Conservation (phyloP, 2,888 invertebrate species). For the Torymus texanus region DNA sequence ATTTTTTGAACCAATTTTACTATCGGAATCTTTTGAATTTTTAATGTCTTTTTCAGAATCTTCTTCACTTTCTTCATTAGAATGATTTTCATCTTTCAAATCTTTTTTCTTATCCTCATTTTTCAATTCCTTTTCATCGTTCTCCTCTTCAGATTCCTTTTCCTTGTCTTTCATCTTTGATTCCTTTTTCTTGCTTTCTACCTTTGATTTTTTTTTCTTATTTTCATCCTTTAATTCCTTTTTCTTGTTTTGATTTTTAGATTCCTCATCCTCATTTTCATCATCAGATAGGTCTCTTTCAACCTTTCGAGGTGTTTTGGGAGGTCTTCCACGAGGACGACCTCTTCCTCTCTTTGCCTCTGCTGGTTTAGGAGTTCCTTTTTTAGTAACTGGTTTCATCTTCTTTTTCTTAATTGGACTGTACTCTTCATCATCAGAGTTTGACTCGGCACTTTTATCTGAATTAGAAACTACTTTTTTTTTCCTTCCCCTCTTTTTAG, state of each 20-base stretch:
- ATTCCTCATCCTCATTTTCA: constrained; percentile 54
- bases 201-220: no score
- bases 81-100: constrained; percentile 53
- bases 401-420: constrained; percentile 67
- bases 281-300: constrained; percentile 49
- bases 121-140: constrained; percentile 47
- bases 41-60: constrained; percentile 49
- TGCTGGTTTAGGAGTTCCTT: constrained; percentile 54
- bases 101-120: constrained; percentile 16
- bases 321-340: constrained; percentile 59
- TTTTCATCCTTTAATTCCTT: constrained; percentile 29
- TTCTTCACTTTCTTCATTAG: constrained; percentile 54
- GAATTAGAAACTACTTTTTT: constrained; percentile 63
- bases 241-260: constrained; percentile 45
- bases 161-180: background rate
- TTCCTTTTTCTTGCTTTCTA: no score
- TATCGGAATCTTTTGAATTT: constrained; percentile 20
- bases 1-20: constrained; percentile 49
- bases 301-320: constrained; percentile 57
- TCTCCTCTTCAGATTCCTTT: constrained; percentile 50
- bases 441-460: constrained; percentile 65
- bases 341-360: constrained; percentile 61
- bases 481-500: constrained; percentile 57
- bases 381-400: constrained; percentile 41
- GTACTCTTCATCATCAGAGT: constrained; percentile 69